Evolutionary conservation across 2,113 vertebrate species (phyloP), one percentile per base, ranked within the genome.

Genomic region (Anseranas semipalmata): DNA sequence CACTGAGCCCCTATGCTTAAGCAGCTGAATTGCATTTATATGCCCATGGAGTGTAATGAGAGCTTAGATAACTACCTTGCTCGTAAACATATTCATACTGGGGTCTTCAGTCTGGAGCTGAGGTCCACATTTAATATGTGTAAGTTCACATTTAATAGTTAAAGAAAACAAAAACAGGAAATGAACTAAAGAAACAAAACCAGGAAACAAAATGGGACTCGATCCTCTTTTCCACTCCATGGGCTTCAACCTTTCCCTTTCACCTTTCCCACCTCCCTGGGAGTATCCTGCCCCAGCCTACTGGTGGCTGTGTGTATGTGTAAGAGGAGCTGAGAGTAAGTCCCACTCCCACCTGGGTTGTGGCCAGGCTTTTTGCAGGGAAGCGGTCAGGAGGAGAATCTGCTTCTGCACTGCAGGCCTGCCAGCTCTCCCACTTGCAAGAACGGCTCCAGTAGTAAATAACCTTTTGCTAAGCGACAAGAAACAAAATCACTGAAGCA

Each of bases 391-490:
- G 53, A 37, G 1, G 5, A 60, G 22, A 7, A 37, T 48, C 59
- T 0, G 0, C 4, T 6, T 74, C 68, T 84, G 3, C 24, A 48
- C 7, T 1, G 2, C 13, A 56, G 17, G 59, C 17, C 28, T 62
- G 8, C 27, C 5, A 3, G 12, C 12, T 75, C 17, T 83, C 21
- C 41, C 19, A 46, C 18, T 52, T 0, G 1, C 28, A 72, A 33
- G 46, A 74, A 68, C 16, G 13, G 13, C 58, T 65, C 21, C 21
- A 30, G 28, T 10, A 91, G 7, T 41, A 84, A 89, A 85, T 58
- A 83, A 74, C 1, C 10, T 35, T 80, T 79, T 60, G 24, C 37
- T 70, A 58, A 71, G 39, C 45, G 28, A 37, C 22, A 21, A 62
- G 17, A 15, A 81, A 67, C 37, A 76, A 35, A 53, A 30, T 45